These are phyloP conservation scores for Dicycla oo DNA, from an alignment of 2,888 invertebrate species.

Conservation along the genomic window DNA sequence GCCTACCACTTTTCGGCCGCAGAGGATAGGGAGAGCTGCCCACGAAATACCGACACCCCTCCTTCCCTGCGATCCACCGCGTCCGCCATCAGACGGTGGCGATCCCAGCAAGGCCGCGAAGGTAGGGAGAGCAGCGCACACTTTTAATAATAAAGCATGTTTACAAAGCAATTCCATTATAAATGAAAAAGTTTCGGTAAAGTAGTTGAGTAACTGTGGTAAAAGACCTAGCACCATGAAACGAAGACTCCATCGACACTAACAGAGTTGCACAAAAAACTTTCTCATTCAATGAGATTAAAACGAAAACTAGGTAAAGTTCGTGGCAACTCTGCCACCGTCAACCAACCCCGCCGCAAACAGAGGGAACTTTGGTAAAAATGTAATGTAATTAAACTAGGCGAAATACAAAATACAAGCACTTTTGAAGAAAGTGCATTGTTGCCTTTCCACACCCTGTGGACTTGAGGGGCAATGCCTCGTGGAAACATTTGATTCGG, in stretches of 20 bases:
- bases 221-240: slow-evolving; percentile 27
- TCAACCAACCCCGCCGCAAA: slow-evolving; percentile 47
- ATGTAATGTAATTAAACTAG: slow-evolving; percentile 46
- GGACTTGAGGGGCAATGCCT: slow-evolving; percentile 17
- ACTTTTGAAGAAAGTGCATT: slow-evolving; percentile 35
- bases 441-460: slow-evolving; percentile 23
- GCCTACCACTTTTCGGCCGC: too few species aligned
- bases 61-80: too few species aligned
- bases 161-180: slow-evolving; percentile 27
- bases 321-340: slow-evolving; percentile 39
- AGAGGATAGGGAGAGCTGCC: too few species aligned
- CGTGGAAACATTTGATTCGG: slow-evolving; percentile 7
- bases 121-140: too few species aligned
- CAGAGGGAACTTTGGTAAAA: slow-evolving; percentile 50
- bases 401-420: slow-evolving; percentile 40
- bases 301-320: slow-evolving; percentile 47
- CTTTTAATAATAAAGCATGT: slow-evolving; percentile 3
- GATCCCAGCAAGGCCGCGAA: too few species aligned
- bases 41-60: too few species aligned
- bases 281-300: slow-evolving; percentile 40
- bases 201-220: slow-evolving; percentile 27
- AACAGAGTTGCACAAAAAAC: slow-evolving; percentile 44
- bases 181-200: slow-evolving; percentile 17
- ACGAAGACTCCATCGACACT: slow-evolving; percentile 31
- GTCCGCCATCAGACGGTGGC: too few species aligned